phyloP scores from a whole-genome alignment of 1,140 invertebrate genomes.

The Danaus plexippus region DNA sequence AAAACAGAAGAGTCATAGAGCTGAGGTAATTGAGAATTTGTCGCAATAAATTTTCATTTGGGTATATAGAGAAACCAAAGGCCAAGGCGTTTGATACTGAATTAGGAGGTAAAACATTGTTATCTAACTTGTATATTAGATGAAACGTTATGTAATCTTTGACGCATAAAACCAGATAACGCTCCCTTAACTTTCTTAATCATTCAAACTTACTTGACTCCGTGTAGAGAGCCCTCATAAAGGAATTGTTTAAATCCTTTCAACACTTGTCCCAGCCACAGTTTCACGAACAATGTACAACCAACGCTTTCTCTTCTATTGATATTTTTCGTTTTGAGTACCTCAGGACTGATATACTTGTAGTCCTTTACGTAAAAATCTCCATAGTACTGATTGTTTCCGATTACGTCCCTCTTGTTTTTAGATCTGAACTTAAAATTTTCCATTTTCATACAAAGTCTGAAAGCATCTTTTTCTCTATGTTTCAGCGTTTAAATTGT shows the following conservation, averaged over 20 bases:
- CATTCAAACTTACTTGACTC: constrained; percentile 52
- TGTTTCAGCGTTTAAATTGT: too few relatives aligned
- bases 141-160: constrained; percentile 1
- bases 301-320: constrained; percentile 21
- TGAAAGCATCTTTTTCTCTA: too few relatives aligned
- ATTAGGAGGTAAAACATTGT: too few relatives aligned
- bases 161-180: constrained; percentile 13
- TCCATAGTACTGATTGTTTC: constrained; percentile 27
- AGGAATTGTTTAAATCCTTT: constrained; percentile 57
- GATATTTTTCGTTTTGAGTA: constrained; percentile 21
- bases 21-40: too few relatives aligned
- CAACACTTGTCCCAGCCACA: constrained; percentile 47
- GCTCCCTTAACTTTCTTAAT: constrained; percentile 17
- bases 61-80: too few relatives aligned
- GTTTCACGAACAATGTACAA: constrained; percentile 32
- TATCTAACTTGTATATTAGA: constrained; percentile 4
- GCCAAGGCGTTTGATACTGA: too few relatives aligned
- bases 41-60: too few relatives aligned
- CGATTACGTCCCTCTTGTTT: constrained; percentile 9
- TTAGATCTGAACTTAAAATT: constrained; percentile 1
- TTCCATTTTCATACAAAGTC: too few relatives aligned
- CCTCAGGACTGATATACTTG: constrained; percentile 44
- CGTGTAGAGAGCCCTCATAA: constrained; percentile 60
- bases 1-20: too few relatives aligned
- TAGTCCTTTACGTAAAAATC: constrained; percentile 55